Evolutionary conservation across 53 echinoderm and acorn worm genomes (phyloP).

Genomic region (Holothuria leucospilota): DNA sequence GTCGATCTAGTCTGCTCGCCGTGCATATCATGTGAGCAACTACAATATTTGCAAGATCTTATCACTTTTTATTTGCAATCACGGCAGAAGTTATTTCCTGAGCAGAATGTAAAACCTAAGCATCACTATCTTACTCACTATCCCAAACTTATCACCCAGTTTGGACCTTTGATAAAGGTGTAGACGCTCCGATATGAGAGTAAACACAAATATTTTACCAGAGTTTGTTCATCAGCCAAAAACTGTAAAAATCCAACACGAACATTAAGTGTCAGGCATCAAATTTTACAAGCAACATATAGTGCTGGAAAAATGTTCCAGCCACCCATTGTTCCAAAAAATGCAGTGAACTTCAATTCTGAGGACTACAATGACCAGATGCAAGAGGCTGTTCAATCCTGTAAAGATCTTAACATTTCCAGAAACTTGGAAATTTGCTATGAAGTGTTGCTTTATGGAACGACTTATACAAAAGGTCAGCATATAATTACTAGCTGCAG

Average conservation of each 20-base stretch:
- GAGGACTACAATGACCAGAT: slow-evolving; percentile 15
- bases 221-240: slow-evolving; percentile 26
- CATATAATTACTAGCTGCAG: slow-evolving; percentile 9
- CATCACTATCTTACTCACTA: slow-evolving; percentile 41
- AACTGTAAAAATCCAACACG: slow-evolving; percentile 27
- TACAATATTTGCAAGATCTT: slow-evolving; percentile 28
- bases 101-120: slow-evolving; percentile 6
- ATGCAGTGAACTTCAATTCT: neutral
- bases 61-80: slow-evolving; percentile 36
- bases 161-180: slow-evolving; percentile 21
- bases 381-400: neutral
- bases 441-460: neutral
- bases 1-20: slow-evolving; percentile 21
- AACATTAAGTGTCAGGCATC: slow-evolving; percentile 32
- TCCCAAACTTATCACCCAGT: slow-evolving; percentile 26
- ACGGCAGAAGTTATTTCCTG: too few relatives aligned
- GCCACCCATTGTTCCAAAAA: neutral
- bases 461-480: neutral
- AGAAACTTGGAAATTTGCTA: slow-evolving; percentile 24
- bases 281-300: slow-evolving; percentile 42
- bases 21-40: slow-evolving; percentile 6
- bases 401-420: neutral
- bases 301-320: slow-evolving; percentile 13
- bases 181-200: slow-evolving; percentile 41
- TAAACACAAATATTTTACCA: slow-evolving; percentile 44